Percentiles rank a stretch among this genome's conserved stretches.
These are phyloP conservation scores for Grammomys surdaster DNA, from an alignment of 2,113 vertebrate genomes.

Conservation along the genomic window DNA sequence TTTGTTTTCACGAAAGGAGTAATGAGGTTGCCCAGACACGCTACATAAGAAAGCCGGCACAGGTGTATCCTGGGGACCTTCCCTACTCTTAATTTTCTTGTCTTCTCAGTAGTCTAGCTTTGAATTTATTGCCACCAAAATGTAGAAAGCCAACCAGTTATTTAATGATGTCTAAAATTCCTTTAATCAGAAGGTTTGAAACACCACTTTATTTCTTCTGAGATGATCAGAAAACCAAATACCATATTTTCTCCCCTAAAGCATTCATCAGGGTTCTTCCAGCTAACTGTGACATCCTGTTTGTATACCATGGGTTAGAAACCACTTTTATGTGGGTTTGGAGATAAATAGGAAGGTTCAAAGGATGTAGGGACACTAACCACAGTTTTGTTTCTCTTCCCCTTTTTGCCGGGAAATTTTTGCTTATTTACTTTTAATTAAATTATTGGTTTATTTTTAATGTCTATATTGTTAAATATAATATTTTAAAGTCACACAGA, in stretches of 20 bases:
- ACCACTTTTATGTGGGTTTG: slow-evolving; percentile 61
- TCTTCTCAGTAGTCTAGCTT: background rate
- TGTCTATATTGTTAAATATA: background rate
- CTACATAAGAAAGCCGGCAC: background rate
- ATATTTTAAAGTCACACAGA: background rate
- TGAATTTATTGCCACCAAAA: background rate
- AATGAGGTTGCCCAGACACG: background rate
- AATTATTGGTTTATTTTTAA: slow-evolving; percentile 24
- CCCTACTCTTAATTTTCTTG: background rate
- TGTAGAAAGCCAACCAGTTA: background rate
- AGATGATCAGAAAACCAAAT: background rate
- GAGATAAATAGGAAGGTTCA: slow-evolving; percentile 55
- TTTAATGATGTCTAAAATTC: background rate
- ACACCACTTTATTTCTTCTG: background rate
- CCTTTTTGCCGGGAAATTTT: slow-evolving; percentile 59
- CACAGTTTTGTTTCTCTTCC: slow-evolving; percentile 57
- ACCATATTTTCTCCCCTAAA: background rate
- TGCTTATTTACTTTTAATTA: slow-evolving; percentile 55
- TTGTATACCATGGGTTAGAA: slow-evolving; percentile 24
- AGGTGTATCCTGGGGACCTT: background rate
- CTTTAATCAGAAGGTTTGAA: slow-evolving; percentile 19
- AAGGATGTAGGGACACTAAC: background rate
- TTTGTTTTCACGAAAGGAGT: background rate
- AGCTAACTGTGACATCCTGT: slow-evolving; percentile 70
- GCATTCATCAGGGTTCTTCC: background rate